Conservation (phyloP, 2,888 invertebrate species). For the Clusia tigrina region DNA sequence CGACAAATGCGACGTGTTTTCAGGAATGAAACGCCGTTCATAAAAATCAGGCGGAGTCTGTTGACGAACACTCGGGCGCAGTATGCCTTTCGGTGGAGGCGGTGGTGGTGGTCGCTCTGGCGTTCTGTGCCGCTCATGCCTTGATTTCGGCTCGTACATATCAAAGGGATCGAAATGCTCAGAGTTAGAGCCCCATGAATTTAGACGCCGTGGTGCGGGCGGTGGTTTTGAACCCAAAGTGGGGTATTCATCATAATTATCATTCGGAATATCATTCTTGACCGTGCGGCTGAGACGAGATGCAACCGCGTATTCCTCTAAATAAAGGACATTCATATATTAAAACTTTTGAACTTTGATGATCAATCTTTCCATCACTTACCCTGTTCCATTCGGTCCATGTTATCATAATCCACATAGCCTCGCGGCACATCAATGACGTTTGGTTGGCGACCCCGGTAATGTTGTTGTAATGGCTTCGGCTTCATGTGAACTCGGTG, state of each 20-base stretch:
- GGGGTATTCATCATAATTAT: conserved; percentile 36
- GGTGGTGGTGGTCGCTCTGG: conserved; percentile 43
- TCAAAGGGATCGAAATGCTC: conserved; percentile 58
- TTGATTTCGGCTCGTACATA: conserved; percentile 51
- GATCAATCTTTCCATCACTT: too few relatives aligned
- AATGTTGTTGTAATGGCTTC: conserved; percentile 34
- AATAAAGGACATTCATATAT: too few relatives aligned
- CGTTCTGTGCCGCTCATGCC: conserved; percentile 54
- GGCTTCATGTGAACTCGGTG: background rate
- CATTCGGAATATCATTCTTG: conserved; percentile 51
- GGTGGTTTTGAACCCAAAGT: conserved; percentile 24
- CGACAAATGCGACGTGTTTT: conserved; percentile 56
- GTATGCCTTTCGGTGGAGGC: conserved; percentile 41
- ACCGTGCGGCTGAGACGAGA: conserved; percentile 53
- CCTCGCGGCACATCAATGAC: conserved; percentile 54
- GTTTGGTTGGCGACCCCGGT: conserved; percentile 37
- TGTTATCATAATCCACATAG: conserved; percentile 63
- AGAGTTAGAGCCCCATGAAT: conserved; percentile 40
- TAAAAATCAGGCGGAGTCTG: conserved; percentile 45
- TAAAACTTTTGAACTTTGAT: too few relatives aligned
- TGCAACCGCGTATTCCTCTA: conserved; percentile 46
- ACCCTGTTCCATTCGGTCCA: conserved; percentile 62
- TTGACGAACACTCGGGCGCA: conserved; percentile 35
- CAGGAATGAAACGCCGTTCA: conserved; percentile 49
- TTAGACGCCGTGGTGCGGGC: conserved; percentile 36